Evolutionary conservation across 2,888 invertebrate genomes (phyloP).

Genomic region (Pachliopta kotzebuea): DNA sequence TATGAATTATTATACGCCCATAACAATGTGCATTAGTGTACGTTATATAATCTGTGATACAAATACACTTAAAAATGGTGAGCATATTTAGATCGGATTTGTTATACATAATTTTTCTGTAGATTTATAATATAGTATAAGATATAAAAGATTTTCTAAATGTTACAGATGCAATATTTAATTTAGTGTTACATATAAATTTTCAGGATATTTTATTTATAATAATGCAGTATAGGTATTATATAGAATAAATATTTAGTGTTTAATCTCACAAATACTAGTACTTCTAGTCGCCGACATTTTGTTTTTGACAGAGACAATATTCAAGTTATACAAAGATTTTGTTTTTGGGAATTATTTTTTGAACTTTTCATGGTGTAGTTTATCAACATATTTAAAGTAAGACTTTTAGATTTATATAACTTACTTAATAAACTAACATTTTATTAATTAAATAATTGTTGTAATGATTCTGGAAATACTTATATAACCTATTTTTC

Average conservation of each 20-base stretch:
- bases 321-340: neutral
- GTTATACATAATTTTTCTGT: neutral
- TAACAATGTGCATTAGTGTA: no score
- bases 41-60: no score
- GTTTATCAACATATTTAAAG: neutral
- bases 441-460: neutral
- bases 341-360: neutral
- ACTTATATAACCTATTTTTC: neutral
- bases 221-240: neutral
- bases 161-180: neutral
- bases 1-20: no score
- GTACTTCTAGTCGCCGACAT: neutral
- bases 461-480: no score
- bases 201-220: neutral
- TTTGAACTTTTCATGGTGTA: neutral
- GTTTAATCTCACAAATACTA: neutral
- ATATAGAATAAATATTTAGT: neutral
- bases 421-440: neutral
- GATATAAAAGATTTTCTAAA: neutral
- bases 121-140: neutral
- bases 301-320: neutral
- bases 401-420: neutral
- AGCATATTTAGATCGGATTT: neutral
- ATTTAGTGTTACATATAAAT: neutral
- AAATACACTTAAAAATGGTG: no score